These are phyloP conservation scores for Phoenicopterus ruber DNA, from an alignment of 2,113 vertebrate species.

Conservation along the genomic window DNA sequence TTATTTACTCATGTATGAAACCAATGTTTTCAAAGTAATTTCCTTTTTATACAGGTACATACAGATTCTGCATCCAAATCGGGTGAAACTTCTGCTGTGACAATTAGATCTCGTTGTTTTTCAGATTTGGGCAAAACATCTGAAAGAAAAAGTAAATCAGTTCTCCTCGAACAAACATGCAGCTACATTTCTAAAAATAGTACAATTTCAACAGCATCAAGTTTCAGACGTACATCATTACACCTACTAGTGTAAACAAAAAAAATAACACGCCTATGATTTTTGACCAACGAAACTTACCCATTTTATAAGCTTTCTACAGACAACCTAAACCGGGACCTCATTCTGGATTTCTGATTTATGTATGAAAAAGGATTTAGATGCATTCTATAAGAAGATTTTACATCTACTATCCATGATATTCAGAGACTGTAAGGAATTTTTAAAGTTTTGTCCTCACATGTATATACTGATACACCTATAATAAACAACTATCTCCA, in stretches of 20 bases:
- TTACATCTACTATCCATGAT: neutral
- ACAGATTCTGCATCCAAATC: conserved; percentile 85
- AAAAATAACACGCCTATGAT: neutral
- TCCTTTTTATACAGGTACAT: conserved; percentile 40
- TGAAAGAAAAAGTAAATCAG: conserved; percentile 47
- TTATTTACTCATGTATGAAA: neutral
- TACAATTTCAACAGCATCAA: neutral
- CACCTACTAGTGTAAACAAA: neutral
- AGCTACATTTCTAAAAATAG: neutral
- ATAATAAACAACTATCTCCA: neutral
- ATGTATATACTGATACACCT: neutral
- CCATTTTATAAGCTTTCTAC: neutral
- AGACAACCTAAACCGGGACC: neutral
- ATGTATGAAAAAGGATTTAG: neutral
- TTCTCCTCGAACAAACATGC: neutral
- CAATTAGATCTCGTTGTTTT: conserved; percentile 75
- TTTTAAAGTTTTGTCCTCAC: neutral
- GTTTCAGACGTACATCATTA: neutral
- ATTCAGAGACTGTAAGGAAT: neutral
- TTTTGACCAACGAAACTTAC: neutral
- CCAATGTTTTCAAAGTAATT: neutral
- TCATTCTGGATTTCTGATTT: neutral
- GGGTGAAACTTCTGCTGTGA: conserved; percentile 77
- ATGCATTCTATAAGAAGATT: neutral
- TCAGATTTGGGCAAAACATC: conserved; percentile 83